phyloP scores from a whole-genome alignment of 2,888 invertebrate species.

The Tanypteryx hageni region DNA sequence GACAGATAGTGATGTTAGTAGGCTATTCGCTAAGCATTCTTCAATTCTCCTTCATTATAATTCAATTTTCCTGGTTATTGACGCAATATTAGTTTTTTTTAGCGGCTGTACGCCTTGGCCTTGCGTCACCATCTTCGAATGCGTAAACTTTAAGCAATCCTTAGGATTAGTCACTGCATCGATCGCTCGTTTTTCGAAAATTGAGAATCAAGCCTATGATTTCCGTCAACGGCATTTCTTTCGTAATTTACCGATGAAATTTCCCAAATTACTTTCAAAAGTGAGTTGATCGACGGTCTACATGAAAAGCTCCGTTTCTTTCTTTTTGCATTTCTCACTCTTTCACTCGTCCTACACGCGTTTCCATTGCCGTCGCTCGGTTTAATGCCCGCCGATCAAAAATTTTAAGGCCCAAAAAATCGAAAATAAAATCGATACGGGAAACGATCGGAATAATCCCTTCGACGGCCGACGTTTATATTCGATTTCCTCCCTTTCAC shows the following conservation, averaged over 20 bases:
- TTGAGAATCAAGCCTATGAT: too few species aligned
- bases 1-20: too few species aligned
- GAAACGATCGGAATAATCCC: not conserved
- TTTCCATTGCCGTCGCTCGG: not conserved
- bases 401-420: not conserved
- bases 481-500: not conserved
- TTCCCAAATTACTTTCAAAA: conserved; percentile 5
- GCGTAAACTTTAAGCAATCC: too few species aligned
- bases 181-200: not conserved
- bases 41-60: too few species aligned
- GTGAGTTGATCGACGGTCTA: not conserved
- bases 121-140: too few species aligned
- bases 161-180: not conserved
- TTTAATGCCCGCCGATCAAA: not conserved
- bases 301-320: not conserved
- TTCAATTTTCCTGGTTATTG: too few species aligned
- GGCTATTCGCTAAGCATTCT: too few species aligned
- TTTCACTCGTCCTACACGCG: not conserved
- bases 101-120: too few species aligned
- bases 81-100: too few species aligned
- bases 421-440: not conserved
- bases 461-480: too few species aligned
- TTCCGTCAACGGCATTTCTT: too few species aligned
- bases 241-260: not conserved
- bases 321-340: not conserved